Percentiles rank a stretch among this genome's conserved stretches.
These are phyloP conservation scores for Scartelaos histophorus DNA, from an alignment of 2,113 vertebrate genomes.

Conservation along the genomic window DNA sequence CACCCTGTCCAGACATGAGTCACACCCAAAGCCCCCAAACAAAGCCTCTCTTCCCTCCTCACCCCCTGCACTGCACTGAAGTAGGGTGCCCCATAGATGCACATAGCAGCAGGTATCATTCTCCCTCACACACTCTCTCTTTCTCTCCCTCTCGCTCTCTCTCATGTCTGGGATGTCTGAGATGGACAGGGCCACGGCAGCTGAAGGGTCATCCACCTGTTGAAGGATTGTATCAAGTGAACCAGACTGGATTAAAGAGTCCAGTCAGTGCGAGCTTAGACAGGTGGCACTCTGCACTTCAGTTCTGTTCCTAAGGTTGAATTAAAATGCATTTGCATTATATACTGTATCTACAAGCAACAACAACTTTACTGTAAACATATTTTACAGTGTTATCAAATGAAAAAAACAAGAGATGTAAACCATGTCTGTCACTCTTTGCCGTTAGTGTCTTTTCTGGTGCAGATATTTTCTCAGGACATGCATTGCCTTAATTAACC, in stretches of 20 bases:
- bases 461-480: no score
- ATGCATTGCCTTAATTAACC: no score
- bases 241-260: slow-evolving; percentile 56
- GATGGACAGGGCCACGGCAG: slow-evolving; percentile 29
- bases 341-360: not conserved
- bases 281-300: slow-evolving; percentile 1
- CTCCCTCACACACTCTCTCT: no score
- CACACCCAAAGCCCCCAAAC: slow-evolving; percentile 35
- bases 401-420: no score
- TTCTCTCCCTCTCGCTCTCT: no score
- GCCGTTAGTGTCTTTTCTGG: no score
- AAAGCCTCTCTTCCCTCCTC: slow-evolving; percentile 5
- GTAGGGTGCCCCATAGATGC: slow-evolving; percentile 16
- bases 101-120: slow-evolving; percentile 33
- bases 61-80: slow-evolving; percentile 23
- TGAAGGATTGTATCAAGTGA: slow-evolving; percentile 53
- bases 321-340: not conserved
- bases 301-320: not conserved
- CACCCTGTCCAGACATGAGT: slow-evolving; percentile 58
- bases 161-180: slow-evolving; percentile 3
- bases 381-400: not conserved
- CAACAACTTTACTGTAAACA: not conserved
- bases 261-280: slow-evolving; percentile 12
- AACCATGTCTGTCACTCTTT: no score
- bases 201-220: slow-evolving; percentile 54